These are phyloP conservation scores for Thysanoteuthis rhombus DNA, from an alignment of 2,888 invertebrate species.

Conservation along the genomic window DNA sequence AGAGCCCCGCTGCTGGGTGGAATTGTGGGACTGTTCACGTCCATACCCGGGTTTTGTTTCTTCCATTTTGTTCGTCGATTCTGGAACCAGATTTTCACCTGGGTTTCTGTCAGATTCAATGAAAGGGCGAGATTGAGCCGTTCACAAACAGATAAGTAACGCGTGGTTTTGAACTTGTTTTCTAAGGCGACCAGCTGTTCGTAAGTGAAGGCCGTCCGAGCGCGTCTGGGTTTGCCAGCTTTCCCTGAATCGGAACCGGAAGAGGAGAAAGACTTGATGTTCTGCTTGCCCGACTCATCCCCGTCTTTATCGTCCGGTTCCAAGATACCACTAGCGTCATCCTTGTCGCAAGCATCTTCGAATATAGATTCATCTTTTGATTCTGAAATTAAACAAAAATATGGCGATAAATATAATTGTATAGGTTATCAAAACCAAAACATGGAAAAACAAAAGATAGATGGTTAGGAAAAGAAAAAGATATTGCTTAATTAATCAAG, in stretches of 20 bases:
- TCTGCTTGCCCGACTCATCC: slow-evolving; percentile 18
- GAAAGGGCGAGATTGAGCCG: slow-evolving; percentile 93
- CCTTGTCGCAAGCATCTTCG: slow-evolving; percentile 26
- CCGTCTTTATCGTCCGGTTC: slow-evolving; percentile 19
- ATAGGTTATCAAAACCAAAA: neutral
- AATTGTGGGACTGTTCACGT: slow-evolving; percentile 75
- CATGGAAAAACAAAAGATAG: no score
- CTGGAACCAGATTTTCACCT: slow-evolving; percentile 73
- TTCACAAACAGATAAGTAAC: slow-evolving; percentile 97
- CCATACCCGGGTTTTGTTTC: slow-evolving; percentile 98
- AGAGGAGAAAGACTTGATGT: neutral
- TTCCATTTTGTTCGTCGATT: slow-evolving; percentile 99
- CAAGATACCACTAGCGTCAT: slow-evolving; percentile 22
- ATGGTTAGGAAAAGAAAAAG: no score
- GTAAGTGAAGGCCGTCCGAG: slow-evolving; percentile 97
- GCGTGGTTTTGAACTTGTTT: slow-evolving; percentile 94
- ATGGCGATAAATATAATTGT: neutral
- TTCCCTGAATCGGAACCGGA: slow-evolving; percentile 40
- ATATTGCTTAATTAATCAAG: no score
- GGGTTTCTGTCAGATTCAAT: slow-evolving; percentile 94
- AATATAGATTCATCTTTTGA: slow-evolving; percentile 27
- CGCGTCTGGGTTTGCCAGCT: slow-evolving; percentile 83
- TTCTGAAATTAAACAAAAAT: neutral
- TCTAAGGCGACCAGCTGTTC: slow-evolving; percentile 95
- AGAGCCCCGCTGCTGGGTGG: slow-evolving; percentile 51